Conservation (phyloP, 2,888 invertebrate species). For the Leptinotarsa juncta region DNA sequence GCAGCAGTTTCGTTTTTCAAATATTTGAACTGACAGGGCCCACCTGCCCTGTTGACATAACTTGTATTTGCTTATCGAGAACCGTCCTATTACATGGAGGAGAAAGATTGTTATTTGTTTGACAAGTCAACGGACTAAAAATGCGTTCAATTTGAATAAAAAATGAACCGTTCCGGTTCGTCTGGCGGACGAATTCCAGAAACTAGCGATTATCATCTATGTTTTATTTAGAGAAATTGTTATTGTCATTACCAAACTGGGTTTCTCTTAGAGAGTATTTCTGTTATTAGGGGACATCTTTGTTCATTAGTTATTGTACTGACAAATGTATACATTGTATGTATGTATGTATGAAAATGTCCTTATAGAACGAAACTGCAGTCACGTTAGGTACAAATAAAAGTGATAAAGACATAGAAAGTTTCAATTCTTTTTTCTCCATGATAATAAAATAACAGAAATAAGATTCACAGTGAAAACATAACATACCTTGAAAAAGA, state of each 20-base stretch:
- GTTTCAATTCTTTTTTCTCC: too few species aligned
- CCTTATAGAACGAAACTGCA: too few species aligned
- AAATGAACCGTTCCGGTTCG: slow-evolving; percentile 4
- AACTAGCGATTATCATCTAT: slow-evolving; percentile 19
- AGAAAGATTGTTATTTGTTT: slow-evolving; percentile 36
- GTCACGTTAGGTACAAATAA: too few species aligned
- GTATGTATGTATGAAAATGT: too few species aligned
- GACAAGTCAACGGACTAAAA: slow-evolving; percentile 43
- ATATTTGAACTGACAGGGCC: slow-evolving; percentile 45
- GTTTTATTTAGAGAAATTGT: background rate
- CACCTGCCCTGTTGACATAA: slow-evolving; percentile 45
- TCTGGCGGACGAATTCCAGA: slow-evolving; percentile 1
- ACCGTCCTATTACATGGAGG: slow-evolving; percentile 33
- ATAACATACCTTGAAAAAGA: too few species aligned
- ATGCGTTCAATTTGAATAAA: slow-evolving; percentile 35
- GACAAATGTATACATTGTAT: too few species aligned
- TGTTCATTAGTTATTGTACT: too few species aligned
- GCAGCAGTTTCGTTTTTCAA: slow-evolving; percentile 41
- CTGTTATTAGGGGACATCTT: too few species aligned
- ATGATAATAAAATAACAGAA: too few species aligned
- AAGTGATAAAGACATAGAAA: too few species aligned
- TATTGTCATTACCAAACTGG: background rate
- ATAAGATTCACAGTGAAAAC: too few species aligned
- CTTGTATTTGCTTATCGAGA: slow-evolving; percentile 42
- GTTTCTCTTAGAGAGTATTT: background rate